Conservation (phyloP, 2,113 vertebrate genomes). For the Phrynocephalus versicolor region DNA sequence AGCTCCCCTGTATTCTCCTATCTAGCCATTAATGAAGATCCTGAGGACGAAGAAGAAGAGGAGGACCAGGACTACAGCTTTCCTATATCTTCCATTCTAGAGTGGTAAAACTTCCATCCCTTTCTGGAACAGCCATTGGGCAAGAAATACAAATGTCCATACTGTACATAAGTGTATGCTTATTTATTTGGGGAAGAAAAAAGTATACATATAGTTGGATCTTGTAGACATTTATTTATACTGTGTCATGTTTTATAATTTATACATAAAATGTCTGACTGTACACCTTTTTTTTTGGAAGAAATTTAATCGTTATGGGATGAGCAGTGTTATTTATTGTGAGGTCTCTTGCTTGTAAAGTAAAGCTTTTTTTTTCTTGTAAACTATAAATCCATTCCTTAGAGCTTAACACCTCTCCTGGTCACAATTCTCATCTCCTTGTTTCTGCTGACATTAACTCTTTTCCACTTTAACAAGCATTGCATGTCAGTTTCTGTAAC, state of each 20-base stretch:
- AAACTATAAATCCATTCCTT: slow-evolving; percentile 95
- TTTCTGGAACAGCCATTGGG: slow-evolving; percentile 86
- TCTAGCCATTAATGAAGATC: slow-evolving; percentile 99
- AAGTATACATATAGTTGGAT: slow-evolving; percentile 99
- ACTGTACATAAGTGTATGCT: slow-evolving; percentile 99
- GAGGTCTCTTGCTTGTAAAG: slow-evolving; percentile 96
- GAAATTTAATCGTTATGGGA: slow-evolving; percentile 99
- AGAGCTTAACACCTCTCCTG: slow-evolving; percentile 76
- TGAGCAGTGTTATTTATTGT: slow-evolving; percentile 99
- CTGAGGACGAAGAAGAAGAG: slow-evolving; percentile 94
- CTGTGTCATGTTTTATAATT: slow-evolving; percentile 99
- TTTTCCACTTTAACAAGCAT: slow-evolving; percentile 79
- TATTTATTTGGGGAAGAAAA: slow-evolving; percentile 98
- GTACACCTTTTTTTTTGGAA: slow-evolving; percentile 95
- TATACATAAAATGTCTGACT: slow-evolving; percentile 99
- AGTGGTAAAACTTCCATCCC: slow-evolving; percentile 89
- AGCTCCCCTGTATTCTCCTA: slow-evolving; percentile 99
- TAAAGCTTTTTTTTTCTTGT: slow-evolving; percentile 82
- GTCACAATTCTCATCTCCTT: slow-evolving; percentile 73
- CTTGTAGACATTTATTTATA: slow-evolving; percentile 99
- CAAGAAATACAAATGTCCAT: slow-evolving; percentile 88
- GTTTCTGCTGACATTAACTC: slow-evolving; percentile 82
- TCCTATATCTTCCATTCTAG: slow-evolving; percentile 97
- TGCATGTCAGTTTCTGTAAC: slow-evolving; percentile 90
- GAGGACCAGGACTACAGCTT: slow-evolving; percentile 98